Conservation (phyloP, 2,888 invertebrate species). For the Trissolcus brochymenae region DNA sequence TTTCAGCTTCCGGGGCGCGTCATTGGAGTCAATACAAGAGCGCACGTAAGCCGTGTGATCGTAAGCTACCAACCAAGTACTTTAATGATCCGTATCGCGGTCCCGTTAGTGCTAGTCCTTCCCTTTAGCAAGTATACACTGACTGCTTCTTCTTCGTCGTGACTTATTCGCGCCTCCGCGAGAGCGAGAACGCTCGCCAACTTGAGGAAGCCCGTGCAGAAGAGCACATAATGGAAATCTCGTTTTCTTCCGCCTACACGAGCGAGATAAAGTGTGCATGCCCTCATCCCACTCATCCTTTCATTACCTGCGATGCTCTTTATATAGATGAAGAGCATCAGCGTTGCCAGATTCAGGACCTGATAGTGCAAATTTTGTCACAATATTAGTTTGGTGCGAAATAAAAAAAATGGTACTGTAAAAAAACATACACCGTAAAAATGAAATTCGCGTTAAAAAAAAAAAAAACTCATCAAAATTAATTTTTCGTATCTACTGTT, state of each 20-base stretch:
- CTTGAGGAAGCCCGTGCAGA: conserved; percentile 47
- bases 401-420: conserved; percentile 14
- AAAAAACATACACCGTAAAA: background rate
- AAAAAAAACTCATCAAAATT: background rate
- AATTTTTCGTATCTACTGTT: background rate
- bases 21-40: conserved; percentile 40
- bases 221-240: conserved; percentile 56
- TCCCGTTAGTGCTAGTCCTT: conserved; percentile 66
- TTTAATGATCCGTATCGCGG: conserved; percentile 70
- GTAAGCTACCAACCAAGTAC: conserved; percentile 59
- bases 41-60: conserved; percentile 45
- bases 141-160: conserved; percentile 41
- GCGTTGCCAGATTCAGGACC: conserved; percentile 48
- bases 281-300: conserved; percentile 50
- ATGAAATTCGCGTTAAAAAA: background rate
- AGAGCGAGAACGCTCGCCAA: conserved; percentile 48
- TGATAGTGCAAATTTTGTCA: conserved; percentile 24
- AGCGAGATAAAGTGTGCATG: conserved; percentile 41
- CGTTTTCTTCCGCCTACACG: conserved; percentile 55
- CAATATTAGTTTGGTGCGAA: conserved; percentile 28
- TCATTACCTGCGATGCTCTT: conserved; percentile 51
- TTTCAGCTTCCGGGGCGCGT: conserved; percentile 56
- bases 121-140: conserved; percentile 53
- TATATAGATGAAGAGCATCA: conserved; percentile 43
- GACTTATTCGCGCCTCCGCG: conserved; percentile 54